These are phyloP conservation scores for Chrysomela aeneicollis DNA, from an alignment of 2,888 invertebrate genomes.

Conservation along the genomic window DNA sequence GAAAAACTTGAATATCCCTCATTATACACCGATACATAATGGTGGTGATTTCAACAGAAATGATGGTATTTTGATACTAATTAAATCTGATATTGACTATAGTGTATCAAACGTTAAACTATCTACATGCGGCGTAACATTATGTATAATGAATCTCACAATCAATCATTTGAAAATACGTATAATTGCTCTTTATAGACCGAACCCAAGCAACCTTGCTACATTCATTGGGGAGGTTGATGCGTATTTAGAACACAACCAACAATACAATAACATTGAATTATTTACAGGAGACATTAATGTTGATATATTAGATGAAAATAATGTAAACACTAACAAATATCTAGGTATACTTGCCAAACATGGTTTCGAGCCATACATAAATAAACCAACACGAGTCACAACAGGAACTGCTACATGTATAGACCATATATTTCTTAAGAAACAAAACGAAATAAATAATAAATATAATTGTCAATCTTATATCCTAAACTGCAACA, in stretches of 20 bases:
- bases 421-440: conserved; percentile 5
- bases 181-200: conserved; percentile 9
- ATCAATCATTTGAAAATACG: conserved; percentile 1
- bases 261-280: conserved; percentile 1
- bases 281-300: conserved; percentile 11
- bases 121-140: conserved; percentile 3
- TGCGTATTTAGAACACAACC: conserved; percentile 7
- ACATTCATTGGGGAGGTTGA: conserved; percentile 11
- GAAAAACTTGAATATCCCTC: conserved; percentile 4
- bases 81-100: conserved; percentile 3
- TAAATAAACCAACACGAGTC: conserved; percentile 4
- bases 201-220: conserved; percentile 8
- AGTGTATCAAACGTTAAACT: neutral
- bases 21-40: conserved; percentile 7
- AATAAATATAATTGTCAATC: conserved; percentile 5
- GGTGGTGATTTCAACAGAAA: conserved; percentile 9
- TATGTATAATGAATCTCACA: conserved; percentile 9
- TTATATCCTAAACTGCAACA: conserved; percentile 7
- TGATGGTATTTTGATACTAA: conserved; percentile 9
- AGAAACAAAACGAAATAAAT: conserved; percentile 5
- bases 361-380: conserved; percentile 12
- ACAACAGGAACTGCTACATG: conserved; percentile 3
- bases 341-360: conserved; percentile 10
- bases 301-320: conserved; percentile 7
- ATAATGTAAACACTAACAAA: conserved; percentile 5